These are phyloP conservation scores for Chromobotia macracanthus DNA, from an alignment of 2,797 vertebrate species.

Conservation along the genomic window DNA sequence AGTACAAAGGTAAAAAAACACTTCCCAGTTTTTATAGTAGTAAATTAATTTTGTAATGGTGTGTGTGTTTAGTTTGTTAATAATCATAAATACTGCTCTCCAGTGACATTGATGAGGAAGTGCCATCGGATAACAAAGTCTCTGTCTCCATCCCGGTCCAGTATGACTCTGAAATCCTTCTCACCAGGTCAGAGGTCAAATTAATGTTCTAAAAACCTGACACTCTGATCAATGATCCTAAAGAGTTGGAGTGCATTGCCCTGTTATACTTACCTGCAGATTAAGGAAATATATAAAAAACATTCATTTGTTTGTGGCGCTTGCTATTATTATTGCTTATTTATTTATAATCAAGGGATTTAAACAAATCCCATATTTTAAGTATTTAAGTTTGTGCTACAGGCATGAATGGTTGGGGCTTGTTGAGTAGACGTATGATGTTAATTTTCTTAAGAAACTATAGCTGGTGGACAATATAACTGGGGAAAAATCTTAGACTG, in stretches of 20 bases:
- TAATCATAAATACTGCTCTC: neutral
- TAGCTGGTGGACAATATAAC: too few species aligned
- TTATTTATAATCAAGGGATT: too few species aligned
- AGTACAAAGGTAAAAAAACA: slow-evolving; percentile 75
- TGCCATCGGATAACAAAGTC: slow-evolving; percentile 73
- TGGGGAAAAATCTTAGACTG: too few species aligned
- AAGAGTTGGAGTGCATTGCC: neutral
- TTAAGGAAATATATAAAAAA: neutral
- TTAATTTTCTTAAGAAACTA: too few species aligned
- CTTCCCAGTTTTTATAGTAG: neutral
- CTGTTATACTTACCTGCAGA: neutral
- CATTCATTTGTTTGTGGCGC: neutral
- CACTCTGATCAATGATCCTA: neutral
- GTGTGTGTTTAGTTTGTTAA: neutral
- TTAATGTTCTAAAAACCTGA: neutral
- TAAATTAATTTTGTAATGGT: neutral
- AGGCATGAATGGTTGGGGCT: too few species aligned
- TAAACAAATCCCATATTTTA: too few species aligned
- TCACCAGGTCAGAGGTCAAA: slow-evolving; percentile 76
- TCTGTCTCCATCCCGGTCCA: slow-evolving; percentile 72
- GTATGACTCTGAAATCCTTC: slow-evolving; percentile 82
- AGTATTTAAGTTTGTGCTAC: too few species aligned
- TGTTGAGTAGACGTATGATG: too few species aligned
- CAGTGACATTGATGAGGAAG: slow-evolving; percentile 80
- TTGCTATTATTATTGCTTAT: neutral